These are phyloP conservation scores for Bothrops jararaca DNA, from an alignment of 2,113 vertebrate species.

Conservation along the genomic window DNA sequence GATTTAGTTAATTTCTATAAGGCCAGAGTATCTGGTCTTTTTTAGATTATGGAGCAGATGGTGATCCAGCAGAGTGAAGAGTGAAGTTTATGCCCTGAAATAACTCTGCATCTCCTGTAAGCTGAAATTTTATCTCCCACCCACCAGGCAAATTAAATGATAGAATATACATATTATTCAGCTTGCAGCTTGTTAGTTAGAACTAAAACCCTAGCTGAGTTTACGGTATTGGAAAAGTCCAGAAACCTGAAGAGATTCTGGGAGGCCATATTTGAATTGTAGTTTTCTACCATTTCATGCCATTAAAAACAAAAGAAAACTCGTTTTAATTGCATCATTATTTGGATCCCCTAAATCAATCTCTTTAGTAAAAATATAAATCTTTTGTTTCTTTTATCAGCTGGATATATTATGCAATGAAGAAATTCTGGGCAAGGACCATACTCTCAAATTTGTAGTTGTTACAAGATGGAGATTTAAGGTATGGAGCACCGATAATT, in stretches of 20 bases:
- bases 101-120: background rate
- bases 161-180: background rate
- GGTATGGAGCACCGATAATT: slow-evolving; percentile 62
- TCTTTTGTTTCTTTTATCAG: slow-evolving; percentile 65
- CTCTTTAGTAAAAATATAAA: slow-evolving; percentile 11
- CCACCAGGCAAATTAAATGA: background rate
- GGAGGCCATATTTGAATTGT: background rate
- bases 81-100: background rate
- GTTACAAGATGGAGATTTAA: slow-evolving; percentile 99
- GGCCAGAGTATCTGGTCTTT: background rate
- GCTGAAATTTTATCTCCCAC: background rate
- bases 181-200: background rate
- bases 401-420: slow-evolving; percentile 99
- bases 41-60: background rate
- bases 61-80: background rate
- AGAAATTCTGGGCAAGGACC: slow-evolving; percentile 98
- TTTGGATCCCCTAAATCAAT: background rate
- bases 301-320: background rate
- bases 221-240: background rate
- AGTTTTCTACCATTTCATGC: background rate
- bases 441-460: slow-evolving; percentile 98
- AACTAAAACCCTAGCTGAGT: background rate
- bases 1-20: background rate
- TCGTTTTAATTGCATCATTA: background rate
- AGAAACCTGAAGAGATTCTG: background rate